Percentiles rank a stretch among this genome's conserved stretches.
phyloP scores from a whole-genome alignment of 1,140 invertebrate species.

The Nylanderia fulva region DNA sequence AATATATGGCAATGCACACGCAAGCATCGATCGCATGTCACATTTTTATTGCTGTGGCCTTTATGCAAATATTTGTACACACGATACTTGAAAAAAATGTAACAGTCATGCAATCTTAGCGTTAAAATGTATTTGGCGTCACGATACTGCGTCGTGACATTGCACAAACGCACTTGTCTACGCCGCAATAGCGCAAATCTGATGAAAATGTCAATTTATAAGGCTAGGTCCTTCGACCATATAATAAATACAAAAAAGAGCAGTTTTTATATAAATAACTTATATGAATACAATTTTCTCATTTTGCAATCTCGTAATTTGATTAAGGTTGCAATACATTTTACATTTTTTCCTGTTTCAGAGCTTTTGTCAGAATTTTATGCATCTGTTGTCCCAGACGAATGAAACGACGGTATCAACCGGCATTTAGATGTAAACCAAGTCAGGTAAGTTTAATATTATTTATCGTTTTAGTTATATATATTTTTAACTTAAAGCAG shows the following conservation, averaged over 20 bases:
- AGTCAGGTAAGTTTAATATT: constrained; percentile 89
- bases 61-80: constrained; percentile 70
- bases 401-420: constrained; percentile 91
- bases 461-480: constrained; percentile 16
- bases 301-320: not conserved
- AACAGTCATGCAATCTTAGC: constrained; percentile 69
- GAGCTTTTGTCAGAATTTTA: constrained; percentile 92
- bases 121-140: constrained; percentile 50
- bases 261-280: not conserved
- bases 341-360: constrained; percentile 84
- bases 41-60: constrained; percentile 35
- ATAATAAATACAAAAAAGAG: not conserved
- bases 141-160: constrained; percentile 26
- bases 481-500: not conserved
- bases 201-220: constrained; percentile 22
- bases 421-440: constrained; percentile 91
- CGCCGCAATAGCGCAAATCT: constrained; percentile 5
- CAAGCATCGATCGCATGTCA: constrained; percentile 62
- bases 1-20: constrained; percentile 16
- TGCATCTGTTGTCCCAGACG: constrained; percentile 93
- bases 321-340: not conserved
- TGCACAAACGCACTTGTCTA: constrained; percentile 23
- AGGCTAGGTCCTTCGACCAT: not conserved
- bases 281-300: not conserved
- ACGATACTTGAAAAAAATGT: constrained; percentile 62